Base-by-base conservation (phyloP, 2,113 vertebrate species). In the Puma concolor region DNA sequence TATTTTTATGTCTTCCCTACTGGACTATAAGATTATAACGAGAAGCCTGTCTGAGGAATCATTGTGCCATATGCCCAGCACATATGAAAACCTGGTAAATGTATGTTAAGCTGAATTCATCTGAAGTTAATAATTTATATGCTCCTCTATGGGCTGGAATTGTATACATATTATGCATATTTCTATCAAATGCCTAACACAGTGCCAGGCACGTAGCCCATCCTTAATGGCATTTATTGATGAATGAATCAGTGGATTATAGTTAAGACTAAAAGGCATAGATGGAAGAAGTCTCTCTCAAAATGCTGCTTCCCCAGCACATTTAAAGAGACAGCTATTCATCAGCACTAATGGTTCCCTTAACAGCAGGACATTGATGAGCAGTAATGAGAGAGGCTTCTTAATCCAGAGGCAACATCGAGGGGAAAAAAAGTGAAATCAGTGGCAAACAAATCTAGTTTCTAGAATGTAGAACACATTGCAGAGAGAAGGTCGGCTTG, bases 351-450 rank as follows among this genome's bases (percentile, higher is more conserved):
- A 94, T 50, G 74, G 94, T 21, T 33, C 54, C 79, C 54, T 60
- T 60, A 86, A 69, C 98, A 96, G 94, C 94, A 29, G 79, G 97
- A 25, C 72, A 41, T 54, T 79, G 95, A 87, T 79, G 90, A 95
- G 90, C 84, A n/a, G 21, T 94, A 83, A 92, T 80, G 69, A 95
- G 72, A 84, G 52, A 85, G 38, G 27, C 83, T 87, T 86, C 79
- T 85, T 80, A 48, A 95, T 97, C 88, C 90, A 87, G 67, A 95
- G 88, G 89, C 95, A 64, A 80, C 33, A 33, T 9, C 23, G 33
- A 74, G 76, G 5, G 19, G 4, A 13, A 41, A n/a, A 36, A 41
- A 50, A 38, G n/a, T 25, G 82, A 69, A 74, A 41, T 71, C 82
- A 48, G 86, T 14, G 77, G 27, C 76, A 71, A 54, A 15, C 25